These are phyloP conservation scores for Tringa solitaria DNA, from an alignment of 2,113 vertebrate species.

Conservation along the genomic window DNA sequence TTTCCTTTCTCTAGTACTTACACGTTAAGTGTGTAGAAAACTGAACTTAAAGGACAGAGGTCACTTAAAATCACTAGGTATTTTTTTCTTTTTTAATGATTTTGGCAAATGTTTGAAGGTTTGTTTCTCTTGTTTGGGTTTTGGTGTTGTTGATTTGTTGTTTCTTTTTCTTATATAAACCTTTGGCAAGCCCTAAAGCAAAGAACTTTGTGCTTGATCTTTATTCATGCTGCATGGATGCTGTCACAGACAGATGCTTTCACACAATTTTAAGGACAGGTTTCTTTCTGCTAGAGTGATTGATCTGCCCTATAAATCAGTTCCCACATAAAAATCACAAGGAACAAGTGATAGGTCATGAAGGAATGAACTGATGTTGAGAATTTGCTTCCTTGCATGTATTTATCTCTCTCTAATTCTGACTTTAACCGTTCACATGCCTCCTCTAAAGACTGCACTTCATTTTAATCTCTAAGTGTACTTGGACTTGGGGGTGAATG, in stretches of 20 bases:
- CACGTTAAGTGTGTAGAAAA: not conserved
- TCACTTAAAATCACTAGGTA: not conserved
- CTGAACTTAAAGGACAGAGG: not conserved
- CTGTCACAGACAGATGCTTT: not conserved
- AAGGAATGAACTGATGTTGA: not conserved
- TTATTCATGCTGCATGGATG: not conserved
- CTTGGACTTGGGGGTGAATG: not conserved
- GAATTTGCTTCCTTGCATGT: not conserved
- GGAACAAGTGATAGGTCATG: not conserved
- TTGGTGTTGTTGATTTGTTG: not conserved
- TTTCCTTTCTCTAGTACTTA: not conserved
- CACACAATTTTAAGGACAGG: not conserved
- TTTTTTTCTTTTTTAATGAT: not conserved
- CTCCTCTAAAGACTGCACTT: not conserved
- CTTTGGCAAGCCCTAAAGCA: not conserved
- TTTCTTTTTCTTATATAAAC: not conserved
- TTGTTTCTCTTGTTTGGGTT: not conserved
- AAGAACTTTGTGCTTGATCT: not conserved
- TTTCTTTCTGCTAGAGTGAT: not conserved
- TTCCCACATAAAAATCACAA: not conserved
- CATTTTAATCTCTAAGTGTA: not conserved
- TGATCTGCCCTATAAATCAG: slow-evolving; percentile 6
- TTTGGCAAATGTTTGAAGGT: not conserved
- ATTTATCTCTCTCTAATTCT: not conserved
- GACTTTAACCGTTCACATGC: not conserved